These are phyloP conservation scores for Spongia lamella DNA, from an alignment of 37 sponge, comb jelly and placozoan genomes.

Conservation along the genomic window DNA sequence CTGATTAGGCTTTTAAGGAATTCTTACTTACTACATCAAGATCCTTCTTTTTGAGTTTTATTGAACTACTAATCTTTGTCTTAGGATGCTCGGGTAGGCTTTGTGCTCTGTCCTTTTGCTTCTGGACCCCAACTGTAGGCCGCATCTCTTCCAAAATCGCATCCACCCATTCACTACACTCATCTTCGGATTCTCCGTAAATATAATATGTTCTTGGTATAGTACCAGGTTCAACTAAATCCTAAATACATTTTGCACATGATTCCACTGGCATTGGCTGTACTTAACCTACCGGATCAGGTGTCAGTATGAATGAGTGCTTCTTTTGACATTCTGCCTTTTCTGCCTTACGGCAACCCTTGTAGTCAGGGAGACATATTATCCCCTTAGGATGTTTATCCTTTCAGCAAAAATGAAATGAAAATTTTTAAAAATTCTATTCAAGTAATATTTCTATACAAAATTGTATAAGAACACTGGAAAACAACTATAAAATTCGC, in stretches of 20 bases:
- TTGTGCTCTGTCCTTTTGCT: slow-evolving; percentile 1
- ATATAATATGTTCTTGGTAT: slow-evolving; percentile 10
- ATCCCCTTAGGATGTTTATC: slow-evolving; percentile 79
- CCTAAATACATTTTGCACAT: no score
- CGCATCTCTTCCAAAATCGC: slow-evolving; percentile 12
- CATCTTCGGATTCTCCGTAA: slow-evolving; percentile 21
- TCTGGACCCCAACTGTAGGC: background rate
- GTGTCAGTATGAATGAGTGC: slow-evolving; percentile 36
- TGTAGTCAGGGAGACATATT: slow-evolving; percentile 81
- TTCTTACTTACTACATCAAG: slow-evolving; percentile 24
- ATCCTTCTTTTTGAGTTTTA: background rate
- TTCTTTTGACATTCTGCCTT: slow-evolving; percentile 67
- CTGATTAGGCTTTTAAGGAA: no score
- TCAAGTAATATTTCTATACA: background rate
- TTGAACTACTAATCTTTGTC: background rate
- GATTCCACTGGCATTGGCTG: no score
- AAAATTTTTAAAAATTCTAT: background rate
- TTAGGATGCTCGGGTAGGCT: background rate
- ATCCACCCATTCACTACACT: background rate
- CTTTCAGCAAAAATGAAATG: slow-evolving; percentile 24
- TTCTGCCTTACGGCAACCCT: slow-evolving; percentile 51
- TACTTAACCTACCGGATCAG: background rate
- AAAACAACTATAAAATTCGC: no score
- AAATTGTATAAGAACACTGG: no score
- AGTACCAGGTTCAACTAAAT: no score